Conservation (phyloP, 53 echinoderm and acorn worm genomes). For the Glandiceps talaboti region DNA sequence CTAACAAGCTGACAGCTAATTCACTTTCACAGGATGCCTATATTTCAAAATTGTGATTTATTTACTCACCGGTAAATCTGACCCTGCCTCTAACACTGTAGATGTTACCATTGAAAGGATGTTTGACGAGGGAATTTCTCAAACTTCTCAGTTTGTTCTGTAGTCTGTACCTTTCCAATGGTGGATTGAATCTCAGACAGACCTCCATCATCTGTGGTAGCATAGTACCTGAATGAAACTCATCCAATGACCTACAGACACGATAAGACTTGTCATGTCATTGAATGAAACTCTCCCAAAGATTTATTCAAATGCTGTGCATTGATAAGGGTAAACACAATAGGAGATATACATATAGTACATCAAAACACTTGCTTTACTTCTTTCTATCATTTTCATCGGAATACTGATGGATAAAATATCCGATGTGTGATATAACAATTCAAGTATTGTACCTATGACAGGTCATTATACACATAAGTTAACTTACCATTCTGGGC, state of each 20-base stretch:
- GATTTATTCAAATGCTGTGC: not conserved
- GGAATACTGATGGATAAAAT: no score
- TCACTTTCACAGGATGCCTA: no score
- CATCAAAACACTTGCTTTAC: no score
- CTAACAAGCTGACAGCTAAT: no score
- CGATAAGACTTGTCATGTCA: no score
- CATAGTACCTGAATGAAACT: conserved; percentile 8
- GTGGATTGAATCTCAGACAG: conserved; percentile 56
- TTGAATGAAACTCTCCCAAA: no score
- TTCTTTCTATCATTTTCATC: no score
- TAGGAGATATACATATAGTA: not conserved
- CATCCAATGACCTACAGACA: conserved; percentile 7
- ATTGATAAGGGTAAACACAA: no score
- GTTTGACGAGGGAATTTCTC: conserved; percentile 17
- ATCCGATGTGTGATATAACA: no score
- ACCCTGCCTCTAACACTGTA: conserved; percentile 53
- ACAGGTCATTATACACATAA: no score
- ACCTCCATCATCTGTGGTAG: conserved; percentile 41
- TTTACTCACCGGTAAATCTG: conserved; percentile 63
- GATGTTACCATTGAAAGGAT: conserved; percentile 41
- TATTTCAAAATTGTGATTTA: no score
- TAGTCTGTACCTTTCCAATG: conserved; percentile 55
- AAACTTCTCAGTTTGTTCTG: conserved; percentile 47
- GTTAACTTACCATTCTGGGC: conserved; percentile 92
- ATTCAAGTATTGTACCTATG: no score